Conservation (phyloP, 2,113 vertebrate genomes). For the Microcebus ravelobensis region DNA sequence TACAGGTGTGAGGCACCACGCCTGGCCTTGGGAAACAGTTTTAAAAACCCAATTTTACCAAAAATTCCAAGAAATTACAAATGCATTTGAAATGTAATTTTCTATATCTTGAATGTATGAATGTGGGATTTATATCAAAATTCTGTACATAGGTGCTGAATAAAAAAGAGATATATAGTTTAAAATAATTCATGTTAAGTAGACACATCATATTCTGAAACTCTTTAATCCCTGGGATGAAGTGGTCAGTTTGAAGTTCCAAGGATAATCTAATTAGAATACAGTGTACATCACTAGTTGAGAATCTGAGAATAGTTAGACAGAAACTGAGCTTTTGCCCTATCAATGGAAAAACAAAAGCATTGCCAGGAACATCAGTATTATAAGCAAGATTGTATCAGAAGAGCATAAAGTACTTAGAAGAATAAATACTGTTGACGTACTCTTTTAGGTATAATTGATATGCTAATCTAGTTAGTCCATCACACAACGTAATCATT, state of each 20-base stretch:
- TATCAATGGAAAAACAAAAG: constrained; percentile 19
- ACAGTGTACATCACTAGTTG: neutral
- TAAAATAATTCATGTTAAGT: constrained; percentile 8
- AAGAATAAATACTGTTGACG: neutral
- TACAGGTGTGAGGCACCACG: too few species aligned
- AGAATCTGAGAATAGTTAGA: neutral
- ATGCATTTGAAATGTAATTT: constrained; percentile 16
- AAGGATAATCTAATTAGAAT: constrained; percentile 19
- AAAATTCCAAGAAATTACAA: neutral
- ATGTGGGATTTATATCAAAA: neutral
- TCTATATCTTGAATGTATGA: neutral
- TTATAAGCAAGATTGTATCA: neutral
- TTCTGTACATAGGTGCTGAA: neutral
- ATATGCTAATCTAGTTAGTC: neutral
- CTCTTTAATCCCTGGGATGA: neutral
- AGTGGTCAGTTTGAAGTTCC: neutral
- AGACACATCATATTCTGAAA: neutral
- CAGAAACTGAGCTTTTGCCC: constrained; percentile 21
- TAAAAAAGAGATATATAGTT: neutral
- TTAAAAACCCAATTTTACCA: neutral
- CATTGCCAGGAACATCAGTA: neutral
- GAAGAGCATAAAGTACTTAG: neutral
- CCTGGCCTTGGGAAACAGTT: neutral
- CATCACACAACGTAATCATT: neutral
- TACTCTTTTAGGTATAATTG: neutral